phyloP scores from a whole-genome alignment of 2,888 invertebrate species.

The Halictus ligatus region DNA sequence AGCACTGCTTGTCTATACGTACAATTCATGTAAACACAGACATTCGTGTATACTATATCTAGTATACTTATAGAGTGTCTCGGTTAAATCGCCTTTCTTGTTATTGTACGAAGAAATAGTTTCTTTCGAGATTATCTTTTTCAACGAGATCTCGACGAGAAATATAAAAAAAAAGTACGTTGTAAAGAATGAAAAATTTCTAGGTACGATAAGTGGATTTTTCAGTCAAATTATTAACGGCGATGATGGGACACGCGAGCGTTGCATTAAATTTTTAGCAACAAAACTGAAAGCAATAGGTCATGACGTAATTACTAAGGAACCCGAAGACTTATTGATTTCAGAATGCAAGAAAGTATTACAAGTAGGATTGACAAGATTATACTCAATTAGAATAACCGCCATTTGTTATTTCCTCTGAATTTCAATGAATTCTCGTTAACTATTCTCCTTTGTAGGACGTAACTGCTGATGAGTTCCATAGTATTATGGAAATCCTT shows the following conservation, averaged over 20 bases:
- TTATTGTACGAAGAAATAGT: too few species aligned
- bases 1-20: not conserved
- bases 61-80: not conserved
- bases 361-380: conserved; percentile 85
- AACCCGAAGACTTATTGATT: conserved; percentile 94
- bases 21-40: not conserved
- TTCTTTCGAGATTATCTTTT: too few species aligned
- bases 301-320: conserved; percentile 91
- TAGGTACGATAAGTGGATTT: conserved; percentile 88
- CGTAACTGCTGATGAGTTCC: conserved; percentile 96
- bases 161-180: not conserved
- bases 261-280: conserved; percentile 94
- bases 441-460: conserved; percentile 86
- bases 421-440: conserved; percentile 22
- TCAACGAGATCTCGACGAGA: too few species aligned
- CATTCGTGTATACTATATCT: not conserved
- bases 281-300: conserved; percentile 92
- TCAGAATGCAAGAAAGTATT: conserved; percentile 94
- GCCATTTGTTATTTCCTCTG: conserved; percentile 19
- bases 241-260: conserved; percentile 92
- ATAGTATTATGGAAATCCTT: conserved; percentile 94
- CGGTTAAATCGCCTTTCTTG: not conserved
- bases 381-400: conserved; percentile 20
- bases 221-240: conserved; percentile 89
- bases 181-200: conserved; percentile 16